These are phyloP conservation scores for Callorhinus ursinus DNA, from an alignment of 2,113 vertebrate species.

Conservation along the genomic window DNA sequence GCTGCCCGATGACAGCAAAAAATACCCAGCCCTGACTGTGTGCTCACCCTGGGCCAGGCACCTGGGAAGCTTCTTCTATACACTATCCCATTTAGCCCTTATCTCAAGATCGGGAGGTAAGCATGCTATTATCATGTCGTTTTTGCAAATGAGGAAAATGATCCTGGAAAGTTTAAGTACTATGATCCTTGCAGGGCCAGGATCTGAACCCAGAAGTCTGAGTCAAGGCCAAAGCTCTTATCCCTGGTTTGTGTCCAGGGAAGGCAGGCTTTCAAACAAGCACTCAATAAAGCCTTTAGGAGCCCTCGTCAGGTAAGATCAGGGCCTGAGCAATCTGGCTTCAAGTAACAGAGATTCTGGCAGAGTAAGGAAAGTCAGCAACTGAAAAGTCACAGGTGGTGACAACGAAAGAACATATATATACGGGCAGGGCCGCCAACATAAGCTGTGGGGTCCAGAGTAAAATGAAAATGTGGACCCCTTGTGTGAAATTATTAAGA, in stretches of 20 bases:
- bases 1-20: rapidly evolving
- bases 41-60: rapidly evolving
- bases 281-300: neutral
- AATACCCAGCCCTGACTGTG: rapidly evolving
- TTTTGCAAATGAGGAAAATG: neutral
- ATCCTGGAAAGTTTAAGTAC: neutral
- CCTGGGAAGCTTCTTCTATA: too few relatives aligned
- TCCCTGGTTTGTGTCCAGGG: neutral
- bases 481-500: neutral
- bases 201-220: neutral
- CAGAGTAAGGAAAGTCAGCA: neutral
- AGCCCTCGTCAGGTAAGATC: neutral
- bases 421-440: too few relatives aligned
- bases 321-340: neutral
- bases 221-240: neutral
- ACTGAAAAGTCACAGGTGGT: neutral
- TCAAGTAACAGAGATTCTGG: neutral
- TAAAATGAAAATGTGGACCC: neutral
- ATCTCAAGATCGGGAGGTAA: rapidly evolving
- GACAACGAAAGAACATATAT: neutral
- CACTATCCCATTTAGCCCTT: rapidly evolving
- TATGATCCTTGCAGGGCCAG: neutral
- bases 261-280: neutral
- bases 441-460: neutral
- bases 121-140: neutral